phyloP scores from a whole-genome alignment of 2,888 invertebrate species.

The Theodoxus fluviatilis region DNA sequence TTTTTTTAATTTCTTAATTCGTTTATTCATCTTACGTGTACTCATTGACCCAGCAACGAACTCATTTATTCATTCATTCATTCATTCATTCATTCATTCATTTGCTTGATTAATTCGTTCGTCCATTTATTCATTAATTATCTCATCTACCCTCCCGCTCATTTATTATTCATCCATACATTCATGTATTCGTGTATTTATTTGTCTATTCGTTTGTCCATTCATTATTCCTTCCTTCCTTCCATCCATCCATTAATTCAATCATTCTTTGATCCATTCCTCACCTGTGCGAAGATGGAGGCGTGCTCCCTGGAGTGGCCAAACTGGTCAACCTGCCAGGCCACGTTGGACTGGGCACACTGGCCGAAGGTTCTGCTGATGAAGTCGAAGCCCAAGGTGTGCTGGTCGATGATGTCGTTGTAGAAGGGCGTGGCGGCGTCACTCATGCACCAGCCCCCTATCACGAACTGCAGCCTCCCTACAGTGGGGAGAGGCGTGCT shows the following conservation, averaged over 20 bases:
- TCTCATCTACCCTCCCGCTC: no score
- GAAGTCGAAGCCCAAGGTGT: constrained; percentile 69
- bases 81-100: no score
- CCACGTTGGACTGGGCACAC: constrained; percentile 78
- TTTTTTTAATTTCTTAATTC: no score
- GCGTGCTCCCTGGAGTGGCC: constrained; percentile 89
- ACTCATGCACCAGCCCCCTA: constrained; percentile 70
- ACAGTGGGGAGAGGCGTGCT: no score
- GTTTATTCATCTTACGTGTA: no score
- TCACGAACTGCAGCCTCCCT: constrained; percentile 67
- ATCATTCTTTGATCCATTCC: neutral
- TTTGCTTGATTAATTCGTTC: no score
- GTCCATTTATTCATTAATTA: no score
- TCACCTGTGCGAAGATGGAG: constrained; percentile 69
- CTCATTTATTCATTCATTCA: no score
- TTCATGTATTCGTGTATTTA: neutral
- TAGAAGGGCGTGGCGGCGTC: constrained; percentile 71
- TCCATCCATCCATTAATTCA: neutral
- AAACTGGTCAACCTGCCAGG: constrained; percentile 89
- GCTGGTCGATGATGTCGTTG: constrained; percentile 69
- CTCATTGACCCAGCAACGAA: no score
- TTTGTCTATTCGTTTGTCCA: neutral
- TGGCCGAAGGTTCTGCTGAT: constrained; percentile 65
- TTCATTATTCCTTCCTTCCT: neutral
- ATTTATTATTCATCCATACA: no score